phyloP scores from a whole-genome alignment of 2,888 invertebrate genomes.

The Melanophora roralis region DNA sequence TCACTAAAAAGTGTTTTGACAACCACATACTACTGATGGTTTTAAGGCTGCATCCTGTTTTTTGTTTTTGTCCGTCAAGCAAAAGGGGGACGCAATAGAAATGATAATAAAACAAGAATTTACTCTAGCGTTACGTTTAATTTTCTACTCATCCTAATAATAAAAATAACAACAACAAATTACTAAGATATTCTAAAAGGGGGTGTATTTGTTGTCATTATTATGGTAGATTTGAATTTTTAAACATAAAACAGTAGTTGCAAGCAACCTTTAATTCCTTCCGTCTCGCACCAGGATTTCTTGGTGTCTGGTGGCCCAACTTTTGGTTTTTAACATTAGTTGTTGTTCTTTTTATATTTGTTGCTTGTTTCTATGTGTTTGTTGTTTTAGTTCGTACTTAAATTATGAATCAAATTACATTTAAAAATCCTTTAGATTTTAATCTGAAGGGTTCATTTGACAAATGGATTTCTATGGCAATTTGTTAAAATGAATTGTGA shows the following conservation, averaged over 20 bases:
- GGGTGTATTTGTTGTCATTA: conserved; percentile 74
- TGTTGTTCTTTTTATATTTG: conserved; percentile 67
- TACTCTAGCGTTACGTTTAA: conserved; percentile 70
- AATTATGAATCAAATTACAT: conserved; percentile 75
- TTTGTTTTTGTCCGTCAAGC: background rate
- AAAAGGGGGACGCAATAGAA: background rate
- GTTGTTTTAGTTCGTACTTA: conserved; percentile 58
- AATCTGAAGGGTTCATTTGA: conserved; percentile 74
- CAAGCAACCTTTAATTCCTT: conserved; percentile 54
- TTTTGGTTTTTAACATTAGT: conserved; percentile 65
- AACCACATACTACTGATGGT: conserved; percentile 49
- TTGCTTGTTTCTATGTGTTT: conserved; percentile 48
- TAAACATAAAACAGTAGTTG: background rate
- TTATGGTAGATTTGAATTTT: conserved; percentile 63
- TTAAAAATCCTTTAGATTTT: conserved; percentile 76
- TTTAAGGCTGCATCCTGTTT: conserved; percentile 47
- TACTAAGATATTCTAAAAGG: conserved; percentile 25
- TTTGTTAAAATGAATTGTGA: conserved; percentile 68
- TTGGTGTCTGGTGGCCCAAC: conserved; percentile 61
- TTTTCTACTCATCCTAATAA: conserved; percentile 47
- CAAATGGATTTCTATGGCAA: conserved; percentile 76
- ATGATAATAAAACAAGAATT: conserved; percentile 64
- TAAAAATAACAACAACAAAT: background rate
- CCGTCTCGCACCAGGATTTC: conserved; percentile 59
- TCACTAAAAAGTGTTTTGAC: conserved; percentile 49